These are phyloP conservation scores for Drosophila seclusa DNA, from an alignment of 2,888 invertebrate species.

Conservation along the genomic window DNA sequence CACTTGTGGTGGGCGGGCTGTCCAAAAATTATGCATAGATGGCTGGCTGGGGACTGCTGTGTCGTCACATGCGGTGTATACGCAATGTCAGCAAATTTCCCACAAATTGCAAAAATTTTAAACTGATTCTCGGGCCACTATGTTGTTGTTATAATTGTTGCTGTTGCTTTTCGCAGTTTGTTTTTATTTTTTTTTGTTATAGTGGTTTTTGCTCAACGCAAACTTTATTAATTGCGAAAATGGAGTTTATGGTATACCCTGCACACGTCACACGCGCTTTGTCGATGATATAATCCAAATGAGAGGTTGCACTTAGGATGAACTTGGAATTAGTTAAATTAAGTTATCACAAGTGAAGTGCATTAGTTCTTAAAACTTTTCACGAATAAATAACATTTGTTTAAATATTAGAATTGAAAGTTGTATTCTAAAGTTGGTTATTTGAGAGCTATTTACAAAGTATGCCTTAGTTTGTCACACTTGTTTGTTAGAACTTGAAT, in stretches of 20 bases:
- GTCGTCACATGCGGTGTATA: constrained; percentile 50
- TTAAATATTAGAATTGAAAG: not conserved
- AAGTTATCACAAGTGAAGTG: not conserved
- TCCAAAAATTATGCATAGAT: constrained; percentile 66
- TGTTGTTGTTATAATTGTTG: constrained; percentile 5
- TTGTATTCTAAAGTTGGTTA: not conserved
- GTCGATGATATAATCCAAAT: not conserved
- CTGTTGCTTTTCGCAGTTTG: not conserved
- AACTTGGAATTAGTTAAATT: not conserved
- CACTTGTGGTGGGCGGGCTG: constrained; percentile 34
- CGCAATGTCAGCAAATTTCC: constrained; percentile 54
- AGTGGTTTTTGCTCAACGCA: constrained; percentile 46
- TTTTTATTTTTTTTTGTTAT: constrained; percentile 15
- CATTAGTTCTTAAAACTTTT: not conserved
- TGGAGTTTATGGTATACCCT: constrained; percentile 50
- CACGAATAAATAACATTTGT: not conserved
- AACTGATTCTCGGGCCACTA: constrained; percentile 23
- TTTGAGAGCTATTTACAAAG: not conserved
- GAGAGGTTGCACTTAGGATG: not conserved
- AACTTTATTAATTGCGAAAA: constrained; percentile 79
- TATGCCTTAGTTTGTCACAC: not conserved
- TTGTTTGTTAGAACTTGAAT: not conserved
- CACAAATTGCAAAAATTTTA: constrained; percentile 51
- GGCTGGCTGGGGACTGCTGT: constrained; percentile 15
- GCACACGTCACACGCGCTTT: not conserved